Base-by-base conservation (phyloP, 2,113 vertebrate genomes). In the Acrocephalus arundinaceus region DNA sequence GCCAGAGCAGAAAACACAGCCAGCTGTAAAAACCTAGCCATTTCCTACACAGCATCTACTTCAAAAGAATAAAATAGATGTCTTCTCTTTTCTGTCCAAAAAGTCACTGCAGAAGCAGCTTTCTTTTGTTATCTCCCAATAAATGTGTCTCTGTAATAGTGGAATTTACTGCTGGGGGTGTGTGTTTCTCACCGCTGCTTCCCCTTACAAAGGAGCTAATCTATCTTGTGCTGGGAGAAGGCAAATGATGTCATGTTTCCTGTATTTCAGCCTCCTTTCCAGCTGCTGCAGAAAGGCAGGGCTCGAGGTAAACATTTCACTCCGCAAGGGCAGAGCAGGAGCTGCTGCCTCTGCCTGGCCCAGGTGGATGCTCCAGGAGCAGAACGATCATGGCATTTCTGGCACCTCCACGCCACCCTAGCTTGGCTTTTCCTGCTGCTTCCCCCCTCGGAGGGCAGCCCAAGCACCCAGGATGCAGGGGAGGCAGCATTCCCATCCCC, bases 61-160 rank as follows among this genome's bases (percentile, higher is more conserved):
- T 96, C 95, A 96, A 96, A 96, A 65, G 90, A 65, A 86, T 94
- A 87, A 97, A 96, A 96, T 95, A 96, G 93, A 95, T 89, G 79
- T 96, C 93, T 95, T 51, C 85, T 94, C 91, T 95, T 74, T 95
- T 93, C 90, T 93, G 87, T 75, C 93, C 93, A 92, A 65, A 97
- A 95, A 95, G 93, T 95, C 96, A 93, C 80, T 68, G 92, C 63
- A 95, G 96, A 96, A 89, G 94, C 94, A 96, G 92, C 94, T 97
- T 96, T 96, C 90, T 94, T 93, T 95, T 96, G 94, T 96, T 95
- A 96, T 96, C 85, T 96, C 80, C 94, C 88, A 94, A 94, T 95
- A 96, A 97, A 96, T 62, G 93, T 94, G 94, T 94, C 93, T 94
- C 90, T 82, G 52, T 95, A 94, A 95, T 90, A 95, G 93, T 82